Evolutionary conservation across 2,113 vertebrate species (phyloP).

Genomic region (Ceuthmochares aereus): DNA sequence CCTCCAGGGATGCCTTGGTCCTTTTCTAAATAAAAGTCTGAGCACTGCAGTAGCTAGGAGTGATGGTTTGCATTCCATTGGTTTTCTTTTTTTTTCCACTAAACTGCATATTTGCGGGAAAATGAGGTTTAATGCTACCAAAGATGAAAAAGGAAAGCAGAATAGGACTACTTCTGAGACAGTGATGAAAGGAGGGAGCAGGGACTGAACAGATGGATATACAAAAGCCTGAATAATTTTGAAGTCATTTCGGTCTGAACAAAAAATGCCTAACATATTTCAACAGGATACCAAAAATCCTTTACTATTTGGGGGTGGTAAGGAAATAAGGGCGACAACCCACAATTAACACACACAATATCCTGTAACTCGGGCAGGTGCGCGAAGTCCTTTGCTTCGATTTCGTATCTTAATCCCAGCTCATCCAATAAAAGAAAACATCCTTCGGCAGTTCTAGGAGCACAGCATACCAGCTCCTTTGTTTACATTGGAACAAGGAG

Average conservation of each 20-base stretch:
- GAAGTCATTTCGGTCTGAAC: background rate
- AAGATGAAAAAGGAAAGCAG: background rate
- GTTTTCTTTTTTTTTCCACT: too few species aligned
- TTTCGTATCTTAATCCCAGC: background rate
- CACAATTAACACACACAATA: background rate
- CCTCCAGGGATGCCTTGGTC: background rate
- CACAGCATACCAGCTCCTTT: constrained; percentile 21
- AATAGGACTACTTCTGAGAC: background rate
- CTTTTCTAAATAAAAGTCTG: background rate
- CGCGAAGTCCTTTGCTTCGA: background rate
- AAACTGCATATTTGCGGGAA: background rate
- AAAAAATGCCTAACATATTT: background rate
- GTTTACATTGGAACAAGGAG: constrained; percentile 22
- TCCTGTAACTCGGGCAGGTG: background rate
- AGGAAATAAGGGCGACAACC: background rate
- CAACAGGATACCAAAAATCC: background rate
- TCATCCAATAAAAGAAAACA: constrained; percentile 3
- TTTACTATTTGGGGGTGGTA: background rate
- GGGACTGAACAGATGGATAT: background rate
- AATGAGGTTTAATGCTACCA: background rate
- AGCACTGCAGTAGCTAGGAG: background rate
- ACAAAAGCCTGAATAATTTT: background rate
- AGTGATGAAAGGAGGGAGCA: background rate
- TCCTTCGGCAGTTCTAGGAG: background rate
- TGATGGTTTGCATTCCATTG: too few species aligned